These are phyloP conservation scores for Hydropsyche betteni DNA, from an alignment of 2,888 invertebrate species.

Conservation along the genomic window DNA sequence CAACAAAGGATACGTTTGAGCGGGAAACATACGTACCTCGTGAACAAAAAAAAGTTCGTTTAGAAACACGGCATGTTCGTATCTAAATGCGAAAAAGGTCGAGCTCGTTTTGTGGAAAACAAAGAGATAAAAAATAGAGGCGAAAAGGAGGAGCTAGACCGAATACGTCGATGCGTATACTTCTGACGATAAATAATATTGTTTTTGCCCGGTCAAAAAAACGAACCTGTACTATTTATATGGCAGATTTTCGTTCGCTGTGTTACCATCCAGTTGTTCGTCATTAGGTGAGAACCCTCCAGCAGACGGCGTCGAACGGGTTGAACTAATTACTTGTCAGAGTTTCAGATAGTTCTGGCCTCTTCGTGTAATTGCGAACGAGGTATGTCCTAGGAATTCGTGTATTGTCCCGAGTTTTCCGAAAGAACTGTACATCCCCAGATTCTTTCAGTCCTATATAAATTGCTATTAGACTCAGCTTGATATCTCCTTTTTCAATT, in stretches of 20 bases:
- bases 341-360: slow-evolving; percentile 24
- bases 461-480: no score
- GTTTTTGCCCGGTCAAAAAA: neutral
- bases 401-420: slow-evolving; percentile 12
- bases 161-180: slow-evolving; percentile 6
- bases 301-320: slow-evolving; percentile 10
- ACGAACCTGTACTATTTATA: neutral
- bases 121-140: slow-evolving; percentile 3
- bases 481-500: no score
- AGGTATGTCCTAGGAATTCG: slow-evolving; percentile 17
- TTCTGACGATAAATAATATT: slow-evolving; percentile 22
- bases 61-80: neutral
- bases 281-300: slow-evolving; percentile 1
- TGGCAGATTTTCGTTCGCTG: neutral
- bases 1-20: neutral
- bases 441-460: no score
- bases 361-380: slow-evolving; percentile 7
- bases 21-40: neutral
- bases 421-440: no score
- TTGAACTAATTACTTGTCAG: slow-evolving; percentile 27
- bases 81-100: slow-evolving; percentile 29
- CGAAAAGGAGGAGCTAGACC: slow-evolving; percentile 17
- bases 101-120: slow-evolving; percentile 9
- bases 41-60: slow-evolving; percentile 13
- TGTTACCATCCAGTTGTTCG: neutral